These are phyloP conservation scores for Callitettix versicolor DNA, from an alignment of 1,140 invertebrate genomes.

Conservation along the genomic window DNA sequence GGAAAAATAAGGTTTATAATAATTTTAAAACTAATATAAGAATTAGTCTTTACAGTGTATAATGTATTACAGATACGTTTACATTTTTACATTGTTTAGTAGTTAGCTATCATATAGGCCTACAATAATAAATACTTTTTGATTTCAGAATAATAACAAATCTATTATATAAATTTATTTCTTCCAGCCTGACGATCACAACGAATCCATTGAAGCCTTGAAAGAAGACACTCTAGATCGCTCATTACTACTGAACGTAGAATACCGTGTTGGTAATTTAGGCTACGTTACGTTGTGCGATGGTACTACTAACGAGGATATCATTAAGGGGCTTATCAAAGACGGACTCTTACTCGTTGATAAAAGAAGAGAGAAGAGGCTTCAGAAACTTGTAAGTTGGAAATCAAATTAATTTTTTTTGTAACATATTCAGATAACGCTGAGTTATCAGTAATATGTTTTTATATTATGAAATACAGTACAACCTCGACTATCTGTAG, in stretches of 20 bases:
- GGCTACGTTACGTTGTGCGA: constrained; percentile 63
- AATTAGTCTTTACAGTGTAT: too few species aligned
- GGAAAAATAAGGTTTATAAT: too few species aligned
- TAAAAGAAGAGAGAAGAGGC: constrained; percentile 63
- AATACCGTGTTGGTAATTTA: constrained; percentile 50
- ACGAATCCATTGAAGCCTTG: constrained; percentile 61
- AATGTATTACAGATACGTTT: too few species aligned
- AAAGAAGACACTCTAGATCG: constrained; percentile 52
- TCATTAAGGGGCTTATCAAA: constrained; percentile 71
- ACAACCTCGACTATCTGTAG: not conserved
- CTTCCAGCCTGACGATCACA: constrained; percentile 58
- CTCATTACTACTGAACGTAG: constrained; percentile 62
- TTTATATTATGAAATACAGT: not conserved
- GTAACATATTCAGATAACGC: not conserved
- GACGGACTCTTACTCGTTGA: constrained; percentile 81
- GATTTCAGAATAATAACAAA: too few species aligned
- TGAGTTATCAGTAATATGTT: not conserved
- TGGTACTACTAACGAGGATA: constrained; percentile 61
- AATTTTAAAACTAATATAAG: too few species aligned
- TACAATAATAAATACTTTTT: too few species aligned
- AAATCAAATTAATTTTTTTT: not conserved
- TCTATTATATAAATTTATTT: too few species aligned
- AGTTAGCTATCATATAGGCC: too few species aligned
- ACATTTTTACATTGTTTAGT: too few species aligned
- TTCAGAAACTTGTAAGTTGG: constrained; percentile 58